Evolutionary conservation across 2,888 invertebrate species (phyloP), one percentile per base, ranked within the genome.

Genomic region (Nymphalis polychloros): DNA sequence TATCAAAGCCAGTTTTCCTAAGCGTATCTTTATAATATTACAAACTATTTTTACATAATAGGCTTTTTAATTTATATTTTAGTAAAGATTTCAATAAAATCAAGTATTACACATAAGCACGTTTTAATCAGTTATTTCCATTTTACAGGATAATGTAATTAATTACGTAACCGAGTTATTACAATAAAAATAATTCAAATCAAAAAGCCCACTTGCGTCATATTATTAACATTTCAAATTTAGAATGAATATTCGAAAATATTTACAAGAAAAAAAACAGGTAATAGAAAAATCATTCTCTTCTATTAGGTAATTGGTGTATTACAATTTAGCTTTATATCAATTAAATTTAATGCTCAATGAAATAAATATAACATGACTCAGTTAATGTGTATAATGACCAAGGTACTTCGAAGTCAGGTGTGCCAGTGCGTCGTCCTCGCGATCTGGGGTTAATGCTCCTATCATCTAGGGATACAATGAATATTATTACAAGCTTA

Each of bases 401-500:
- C 59, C 57, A 57, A 35, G 20, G 55, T 64, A 41, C 49, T 75
- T 76, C 76, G 76, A 77, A 75, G 78, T 81, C 81, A 82, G 78
- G 84, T 84, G 81, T 75, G 53, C 76, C 79, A 81, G 87, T 84
- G 84, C 87, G 84, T 82, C 80, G 87, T 78, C 81, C 87, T 78
- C 81, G 20, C 46, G 41, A 20, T 64, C 59, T 66, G 76, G 75
- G 87, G 84, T 86, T 76, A 85, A 81, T 79, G 87, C 77, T 81
- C 87, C 79, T 72, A 77, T 77, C 73, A 76, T 75, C 78, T 77
- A 68, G 66, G 66, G 23, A 4, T 53, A 53, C 53, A 20, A 52
- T 27, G 3, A 41, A 41, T 41, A 41, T 13, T 41, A 13, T 41
- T 41, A 41, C 41, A 41, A 41, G 13, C 3, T 41, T 41, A 41